These are phyloP conservation scores for Rhopalosiphum maidis DNA, from an alignment of 1,140 invertebrate species.

Conservation along the genomic window DNA sequence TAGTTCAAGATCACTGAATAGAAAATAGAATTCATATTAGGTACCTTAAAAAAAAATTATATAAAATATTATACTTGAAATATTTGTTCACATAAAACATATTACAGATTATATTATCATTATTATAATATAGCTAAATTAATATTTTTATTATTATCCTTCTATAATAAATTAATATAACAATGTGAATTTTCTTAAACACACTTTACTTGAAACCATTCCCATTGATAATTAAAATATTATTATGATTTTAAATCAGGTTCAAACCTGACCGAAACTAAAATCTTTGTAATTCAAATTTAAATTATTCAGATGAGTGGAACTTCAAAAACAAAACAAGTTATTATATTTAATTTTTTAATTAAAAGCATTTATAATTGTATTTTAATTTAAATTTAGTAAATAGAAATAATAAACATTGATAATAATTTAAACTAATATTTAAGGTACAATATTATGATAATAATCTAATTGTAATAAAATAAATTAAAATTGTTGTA, in stretches of 20 bases:
- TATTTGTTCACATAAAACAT: background rate
- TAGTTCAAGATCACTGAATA: background rate
- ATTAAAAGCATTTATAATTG: background rate
- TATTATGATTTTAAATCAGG: background rate
- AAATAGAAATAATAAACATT: too few relatives aligned
- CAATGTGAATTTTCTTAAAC: background rate
- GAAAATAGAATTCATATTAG: background rate
- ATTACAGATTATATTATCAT: background rate
- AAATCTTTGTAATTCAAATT: too few relatives aligned
- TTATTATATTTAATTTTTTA: background rate
- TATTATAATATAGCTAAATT: too few relatives aligned
- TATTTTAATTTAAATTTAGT: background rate
- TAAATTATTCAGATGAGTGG: too few relatives aligned
- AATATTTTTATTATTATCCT: background rate
- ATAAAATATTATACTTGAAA: background rate
- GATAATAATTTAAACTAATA: background rate
- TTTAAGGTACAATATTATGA: background rate
- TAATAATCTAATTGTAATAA: background rate
- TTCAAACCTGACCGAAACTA: too few relatives aligned
- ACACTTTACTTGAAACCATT: background rate
- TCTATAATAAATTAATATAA: background rate
- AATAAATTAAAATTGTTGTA: background rate
- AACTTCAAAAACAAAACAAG: too few relatives aligned
- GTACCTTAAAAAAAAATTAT: too few relatives aligned
- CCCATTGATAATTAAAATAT: background rate